These are phyloP conservation scores for Suncus etruscus DNA, from an alignment of 2,113 vertebrate genomes.

Conservation along the genomic window DNA sequence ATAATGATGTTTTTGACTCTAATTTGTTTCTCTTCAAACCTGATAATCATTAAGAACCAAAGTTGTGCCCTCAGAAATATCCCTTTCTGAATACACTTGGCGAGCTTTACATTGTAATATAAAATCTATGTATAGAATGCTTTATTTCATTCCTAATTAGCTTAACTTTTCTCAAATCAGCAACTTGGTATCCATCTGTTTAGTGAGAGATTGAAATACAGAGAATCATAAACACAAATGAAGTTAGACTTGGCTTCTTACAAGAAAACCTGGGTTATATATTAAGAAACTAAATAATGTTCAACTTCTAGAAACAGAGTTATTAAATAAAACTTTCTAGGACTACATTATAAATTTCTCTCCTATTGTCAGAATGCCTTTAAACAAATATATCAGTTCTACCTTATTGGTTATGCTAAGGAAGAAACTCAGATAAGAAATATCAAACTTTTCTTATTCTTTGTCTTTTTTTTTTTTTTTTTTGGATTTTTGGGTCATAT, in stretches of 20 bases:
- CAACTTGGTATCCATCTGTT: not conserved
- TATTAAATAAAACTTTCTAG: not conserved
- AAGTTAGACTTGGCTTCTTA: not conserved
- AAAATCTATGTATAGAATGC: not conserved
- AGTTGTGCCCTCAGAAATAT: not conserved
- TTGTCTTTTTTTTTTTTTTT: too few relatives aligned
- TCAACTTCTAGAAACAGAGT: not conserved
- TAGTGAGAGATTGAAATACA: not conserved
- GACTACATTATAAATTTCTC: not conserved
- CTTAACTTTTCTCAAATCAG: not conserved
- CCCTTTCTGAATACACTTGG: not conserved
- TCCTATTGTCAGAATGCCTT: not conserved
- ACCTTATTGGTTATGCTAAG: not conserved
- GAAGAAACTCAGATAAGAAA: not conserved
- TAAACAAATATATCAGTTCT: not conserved
- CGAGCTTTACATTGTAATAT: not conserved
- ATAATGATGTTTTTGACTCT: not conserved
- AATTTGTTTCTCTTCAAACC: not conserved
- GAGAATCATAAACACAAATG: not conserved
- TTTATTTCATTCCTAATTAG: not conserved
- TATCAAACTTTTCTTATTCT: not conserved
- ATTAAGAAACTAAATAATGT: not conserved
- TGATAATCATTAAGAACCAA: not conserved
- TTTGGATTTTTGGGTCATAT: too few relatives aligned
- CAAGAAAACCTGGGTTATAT: not conserved